Evolutionary conservation across 2,888 invertebrate genomes (phyloP), one percentile per base, ranked within the genome.

Genomic region (Griposia aprilina): DNA sequence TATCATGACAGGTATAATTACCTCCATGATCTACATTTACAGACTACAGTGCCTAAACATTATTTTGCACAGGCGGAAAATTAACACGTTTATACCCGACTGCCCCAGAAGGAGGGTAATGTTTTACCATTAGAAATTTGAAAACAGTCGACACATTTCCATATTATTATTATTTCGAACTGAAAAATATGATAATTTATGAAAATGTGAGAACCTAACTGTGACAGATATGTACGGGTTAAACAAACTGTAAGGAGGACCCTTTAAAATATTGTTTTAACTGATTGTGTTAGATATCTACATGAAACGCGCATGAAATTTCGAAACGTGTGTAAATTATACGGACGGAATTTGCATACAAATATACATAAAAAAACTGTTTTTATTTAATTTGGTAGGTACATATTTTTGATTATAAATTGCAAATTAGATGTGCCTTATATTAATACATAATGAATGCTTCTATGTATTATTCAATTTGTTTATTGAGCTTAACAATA

Each of bases 171-270:
- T 66, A 17, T 70, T 55, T 52, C 0, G n/a, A 57, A 75, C 60
- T 57, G 66, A n/a, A 76, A 70, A 59, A 67, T 70, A 81, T 81
- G 82, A n/a, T 70, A 83, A 76, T 74, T 69, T 82, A 78, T 86
- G 67, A 41, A 65, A 82, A 86, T 81, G n/a, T n/a, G 17, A n/a
- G 48, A 0, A 60, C 82, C 78, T 78, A 41, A 65, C 60, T 60
- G 74, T 62, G 63, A 74, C 83, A 86, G 68, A 57, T 82, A 62
- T 30, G 5, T 62, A 85, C 63, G 57, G 30, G 72, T 72, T 41
- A 50, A 55, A 74, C 72, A 78, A 78, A 78, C 65, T 15, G 62
- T n/a, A 52, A 26, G 20, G 41, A n/a, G 26, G 41, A 70, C 74
- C 57, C 59, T 75, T 84, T 26, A 26, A 75, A 81, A 82, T 66